phyloP scores from a whole-genome alignment of 2,888 invertebrate genomes.

The Clepsis dumicolana region DNA sequence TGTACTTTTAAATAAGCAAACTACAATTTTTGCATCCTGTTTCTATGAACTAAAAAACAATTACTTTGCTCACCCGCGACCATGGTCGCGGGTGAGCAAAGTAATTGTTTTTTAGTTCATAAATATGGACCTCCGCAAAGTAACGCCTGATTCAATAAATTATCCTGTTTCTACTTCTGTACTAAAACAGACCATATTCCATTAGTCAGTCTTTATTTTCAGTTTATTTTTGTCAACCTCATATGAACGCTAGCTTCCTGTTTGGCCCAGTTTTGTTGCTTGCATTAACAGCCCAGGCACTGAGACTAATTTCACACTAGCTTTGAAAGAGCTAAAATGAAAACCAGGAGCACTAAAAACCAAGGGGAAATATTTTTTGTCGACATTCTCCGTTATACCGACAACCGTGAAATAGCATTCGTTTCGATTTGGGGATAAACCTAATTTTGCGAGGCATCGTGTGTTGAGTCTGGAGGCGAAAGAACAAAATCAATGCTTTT shows the following conservation, averaged over 20 bases:
- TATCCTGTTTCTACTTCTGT: no score
- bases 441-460: slow-evolving; percentile 3
- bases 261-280: slow-evolving; percentile 54
- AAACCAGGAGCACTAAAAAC: slow-evolving; percentile 52
- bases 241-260: slow-evolving; percentile 39
- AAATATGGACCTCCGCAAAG: no score
- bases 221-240: slow-evolving; percentile 20
- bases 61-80: no score
- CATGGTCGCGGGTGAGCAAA: no score
- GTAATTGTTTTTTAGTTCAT: no score
- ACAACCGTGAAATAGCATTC: slow-evolving; percentile 48
- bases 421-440: slow-evolving; percentile 11
- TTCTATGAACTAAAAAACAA: no score
- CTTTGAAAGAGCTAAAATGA: slow-evolving; percentile 63
- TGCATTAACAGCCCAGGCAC: slow-evolving; percentile 38
- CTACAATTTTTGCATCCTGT: no score
- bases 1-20: no score
- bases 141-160: no score
- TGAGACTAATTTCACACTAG: slow-evolving; percentile 63
- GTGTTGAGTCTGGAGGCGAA: slow-evolving; percentile 1
- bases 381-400: slow-evolving; percentile 48
- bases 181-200: slow-evolving; percentile 14
- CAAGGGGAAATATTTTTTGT: slow-evolving; percentile 50
- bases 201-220: slow-evolving; percentile 19
- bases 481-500: background rate